phyloP scores from a whole-genome alignment of 2,888 invertebrate genomes.

The Andrena haemorrhoa region DNA sequence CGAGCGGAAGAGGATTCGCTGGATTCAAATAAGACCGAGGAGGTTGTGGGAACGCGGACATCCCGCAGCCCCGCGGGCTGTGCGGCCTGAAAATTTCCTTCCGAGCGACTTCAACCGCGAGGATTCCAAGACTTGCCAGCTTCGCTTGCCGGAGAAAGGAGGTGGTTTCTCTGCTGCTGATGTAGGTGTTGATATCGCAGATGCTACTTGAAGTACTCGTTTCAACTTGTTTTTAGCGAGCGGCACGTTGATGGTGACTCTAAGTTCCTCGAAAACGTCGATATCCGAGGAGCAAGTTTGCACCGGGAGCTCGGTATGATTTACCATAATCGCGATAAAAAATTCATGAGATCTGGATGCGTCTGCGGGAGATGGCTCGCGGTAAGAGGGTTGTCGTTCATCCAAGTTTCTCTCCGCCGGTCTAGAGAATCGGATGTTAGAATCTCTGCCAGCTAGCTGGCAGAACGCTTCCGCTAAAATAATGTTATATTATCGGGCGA shows the following conservation, averaged over 20 bases:
- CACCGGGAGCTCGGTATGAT: conserved; percentile 47
- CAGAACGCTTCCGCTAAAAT: conserved; percentile 72
- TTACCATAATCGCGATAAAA: conserved; percentile 56
- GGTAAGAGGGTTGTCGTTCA: conserved; percentile 67
- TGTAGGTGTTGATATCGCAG: background rate
- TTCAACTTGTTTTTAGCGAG: background rate
- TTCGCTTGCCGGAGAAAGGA: background rate
- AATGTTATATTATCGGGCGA: conserved; percentile 74
- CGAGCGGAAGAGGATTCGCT: conserved; percentile 52
- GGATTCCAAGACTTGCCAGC: conserved; percentile 6
- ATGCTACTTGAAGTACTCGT: background rate
- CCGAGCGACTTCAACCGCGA: conserved; percentile 40
- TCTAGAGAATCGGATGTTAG: conserved; percentile 64
- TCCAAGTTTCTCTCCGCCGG: conserved; percentile 43
- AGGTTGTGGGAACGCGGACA: conserved; percentile 76
- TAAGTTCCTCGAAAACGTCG: background rate
- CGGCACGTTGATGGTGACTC: background rate
- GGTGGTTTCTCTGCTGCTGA: too few relatives aligned
- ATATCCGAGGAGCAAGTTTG: conserved; percentile 5
- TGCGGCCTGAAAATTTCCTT: conserved; percentile 35
- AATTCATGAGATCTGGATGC: conserved; percentile 56
- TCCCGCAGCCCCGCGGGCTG: conserved; percentile 51
- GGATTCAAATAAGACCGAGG: conserved; percentile 77
- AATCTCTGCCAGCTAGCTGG: conserved; percentile 71
- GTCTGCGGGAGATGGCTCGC: conserved; percentile 34